phyloP scores from a whole-genome alignment of 2,888 invertebrate genomes.

The Watsonalla binaria region DNA sequence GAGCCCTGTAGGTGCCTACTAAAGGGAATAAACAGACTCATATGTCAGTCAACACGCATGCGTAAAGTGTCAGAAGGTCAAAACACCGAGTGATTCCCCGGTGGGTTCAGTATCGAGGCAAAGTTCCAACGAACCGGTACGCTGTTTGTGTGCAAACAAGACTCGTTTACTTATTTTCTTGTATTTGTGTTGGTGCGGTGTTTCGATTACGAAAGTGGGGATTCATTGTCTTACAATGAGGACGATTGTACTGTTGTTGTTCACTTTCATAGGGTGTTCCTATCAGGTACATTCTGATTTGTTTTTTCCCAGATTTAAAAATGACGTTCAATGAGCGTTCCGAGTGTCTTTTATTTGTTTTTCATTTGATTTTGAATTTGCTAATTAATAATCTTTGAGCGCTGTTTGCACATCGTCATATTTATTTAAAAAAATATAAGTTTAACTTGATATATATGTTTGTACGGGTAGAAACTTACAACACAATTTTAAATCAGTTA shows the following conservation, averaged over 20 bases:
- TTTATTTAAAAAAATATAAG: too few relatives aligned
- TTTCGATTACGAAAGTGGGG: not conserved
- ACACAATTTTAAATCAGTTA: too few relatives aligned
- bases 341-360: too few relatives aligned
- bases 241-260: not conserved
- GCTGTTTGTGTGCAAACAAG: not conserved
- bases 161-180: not conserved
- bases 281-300: conserved; percentile 5
- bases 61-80: not conserved
- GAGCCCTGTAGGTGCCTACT: not conserved
- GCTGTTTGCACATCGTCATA: too few relatives aligned
- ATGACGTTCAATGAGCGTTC: too few relatives aligned
- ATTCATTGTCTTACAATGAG: not conserved
- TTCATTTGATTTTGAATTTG: too few relatives aligned
- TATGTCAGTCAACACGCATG: not conserved
- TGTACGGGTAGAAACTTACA: too few relatives aligned
- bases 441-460: too few relatives aligned
- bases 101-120: not conserved
- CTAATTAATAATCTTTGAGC: too few relatives aligned
- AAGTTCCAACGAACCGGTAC: not conserved
- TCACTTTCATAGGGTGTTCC: not conserved
- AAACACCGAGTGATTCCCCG: not conserved
- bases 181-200: not conserved
- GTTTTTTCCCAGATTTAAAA: conserved; percentile 11
- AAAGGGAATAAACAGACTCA: too few relatives aligned